Conservation (phyloP, 2,113 vertebrate species). For the Erpornis zantholeuca region DNA sequence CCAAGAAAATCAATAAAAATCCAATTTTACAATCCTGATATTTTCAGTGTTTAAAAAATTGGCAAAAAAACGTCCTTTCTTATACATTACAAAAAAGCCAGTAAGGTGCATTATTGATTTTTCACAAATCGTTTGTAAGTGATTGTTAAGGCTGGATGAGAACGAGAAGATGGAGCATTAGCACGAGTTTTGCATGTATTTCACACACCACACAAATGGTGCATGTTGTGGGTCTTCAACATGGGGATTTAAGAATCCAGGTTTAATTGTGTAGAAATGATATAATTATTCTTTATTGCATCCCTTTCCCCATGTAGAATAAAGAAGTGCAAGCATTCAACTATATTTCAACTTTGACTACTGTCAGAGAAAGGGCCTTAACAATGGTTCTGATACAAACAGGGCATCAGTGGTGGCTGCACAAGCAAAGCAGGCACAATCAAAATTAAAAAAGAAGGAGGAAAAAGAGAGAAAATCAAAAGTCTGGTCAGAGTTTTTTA, state of each 20-base stretch:
- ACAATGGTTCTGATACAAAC: background rate
- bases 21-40: constrained; percentile 31
- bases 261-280: background rate
- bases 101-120: constrained; percentile 19
- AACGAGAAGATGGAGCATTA: background rate
- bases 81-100: background rate
- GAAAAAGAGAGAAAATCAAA: background rate
- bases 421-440: background rate
- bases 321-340: background rate
- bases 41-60: constrained; percentile 33
- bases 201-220: background rate
- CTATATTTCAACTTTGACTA: background rate
- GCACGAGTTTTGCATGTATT: background rate
- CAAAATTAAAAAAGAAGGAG: background rate
- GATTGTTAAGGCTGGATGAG: background rate
- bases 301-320: background rate
- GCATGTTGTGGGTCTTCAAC: background rate
- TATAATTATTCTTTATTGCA: background rate
- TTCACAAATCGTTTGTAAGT: background rate
- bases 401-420: background rate
- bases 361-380: background rate
- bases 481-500: background rate
- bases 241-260: background rate
- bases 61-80: background rate
- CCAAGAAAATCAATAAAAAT: constrained; percentile 31